Percentiles rank a stretch among this genome's conserved stretches.
phyloP scores from a whole-genome alignment of 2,888 invertebrate species.

The Leptinotarsa haldemani region DNA sequence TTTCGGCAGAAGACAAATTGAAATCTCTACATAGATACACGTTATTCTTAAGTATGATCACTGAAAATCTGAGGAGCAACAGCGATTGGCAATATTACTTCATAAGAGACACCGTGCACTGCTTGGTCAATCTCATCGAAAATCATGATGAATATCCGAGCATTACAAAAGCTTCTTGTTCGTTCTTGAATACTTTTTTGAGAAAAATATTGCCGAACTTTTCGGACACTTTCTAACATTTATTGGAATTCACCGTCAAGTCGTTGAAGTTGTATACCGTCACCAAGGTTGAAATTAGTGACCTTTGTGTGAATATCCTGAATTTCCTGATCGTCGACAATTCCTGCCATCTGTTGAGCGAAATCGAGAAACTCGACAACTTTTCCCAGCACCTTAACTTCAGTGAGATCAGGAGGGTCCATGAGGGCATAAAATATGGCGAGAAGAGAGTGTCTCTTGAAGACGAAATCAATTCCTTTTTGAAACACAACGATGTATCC shows the following conservation, averaged over 20 bases:
- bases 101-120: constrained; percentile 70
- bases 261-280: constrained; percentile 63
- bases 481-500: constrained; percentile 63
- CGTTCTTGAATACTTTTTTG: constrained; percentile 67
- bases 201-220: constrained; percentile 65
- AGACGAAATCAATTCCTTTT: constrained; percentile 68
- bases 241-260: constrained; percentile 69
- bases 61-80: constrained; percentile 61
- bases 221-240: constrained; percentile 64
- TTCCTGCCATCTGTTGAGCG: constrained; percentile 64
- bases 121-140: constrained; percentile 69
- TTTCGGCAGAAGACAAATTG: constrained; percentile 68
- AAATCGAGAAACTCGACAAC: constrained; percentile 68
- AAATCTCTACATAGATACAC: constrained; percentile 71
- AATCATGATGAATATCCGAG: constrained; percentile 56
- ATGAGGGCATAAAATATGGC: constrained; percentile 60
- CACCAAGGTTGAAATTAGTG: constrained; percentile 55
- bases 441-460: constrained; percentile 56
- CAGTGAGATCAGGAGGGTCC: constrained; percentile 57
- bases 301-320: constrained; percentile 65
- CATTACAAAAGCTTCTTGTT: constrained; percentile 57
- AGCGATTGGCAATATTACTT: constrained; percentile 67
- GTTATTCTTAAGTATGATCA: constrained; percentile 65
- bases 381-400: constrained; percentile 66
- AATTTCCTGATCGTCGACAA: constrained; percentile 70